Conservation (phyloP, 2,888 invertebrate genomes). For the Agrotis segetum region DNA sequence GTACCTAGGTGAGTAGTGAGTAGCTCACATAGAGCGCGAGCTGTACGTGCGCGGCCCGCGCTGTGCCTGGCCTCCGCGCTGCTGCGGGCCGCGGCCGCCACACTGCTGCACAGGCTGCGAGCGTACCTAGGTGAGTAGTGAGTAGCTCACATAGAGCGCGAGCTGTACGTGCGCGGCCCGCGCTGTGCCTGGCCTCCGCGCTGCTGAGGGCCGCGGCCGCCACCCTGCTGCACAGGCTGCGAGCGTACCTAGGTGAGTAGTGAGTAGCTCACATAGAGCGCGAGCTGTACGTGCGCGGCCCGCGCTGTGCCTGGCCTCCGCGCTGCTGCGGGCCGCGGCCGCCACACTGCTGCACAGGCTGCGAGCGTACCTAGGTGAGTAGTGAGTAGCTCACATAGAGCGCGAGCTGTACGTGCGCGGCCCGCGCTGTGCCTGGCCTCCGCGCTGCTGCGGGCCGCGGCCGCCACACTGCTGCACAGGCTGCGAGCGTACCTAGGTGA, state of each 20-base stretch:
- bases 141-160: slow-evolving; percentile 92
- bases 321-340: slow-evolving; percentile 93
- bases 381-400: slow-evolving; percentile 88
- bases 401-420: slow-evolving; percentile 95
- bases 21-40: too few relatives aligned
- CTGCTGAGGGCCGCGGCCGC: slow-evolving; percentile 92
- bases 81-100: slow-evolving; percentile 94
- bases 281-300: slow-evolving; percentile 77
- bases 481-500: slow-evolving; percentile 55
- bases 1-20: slow-evolving; percentile 82
- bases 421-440: slow-evolving; percentile 82
- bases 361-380: slow-evolving; percentile 71
- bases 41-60: slow-evolving; percentile 90
- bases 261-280: too few relatives aligned
- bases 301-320: slow-evolving; percentile 94
- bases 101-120: slow-evolving; percentile 92
- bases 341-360: slow-evolving; percentile 94
- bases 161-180: slow-evolving; percentile 93
- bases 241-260: slow-evolving; percentile 86
- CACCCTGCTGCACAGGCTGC: slow-evolving; percentile 92
- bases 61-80: slow-evolving; percentile 95
- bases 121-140: slow-evolving; percentile 71
- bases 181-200: slow-evolving; percentile 85
- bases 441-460: slow-evolving; percentile 89
- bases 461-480: slow-evolving; percentile 95